phyloP scores from a whole-genome alignment of 2,888 invertebrate species.

The Melinopterus prodromus region DNA sequence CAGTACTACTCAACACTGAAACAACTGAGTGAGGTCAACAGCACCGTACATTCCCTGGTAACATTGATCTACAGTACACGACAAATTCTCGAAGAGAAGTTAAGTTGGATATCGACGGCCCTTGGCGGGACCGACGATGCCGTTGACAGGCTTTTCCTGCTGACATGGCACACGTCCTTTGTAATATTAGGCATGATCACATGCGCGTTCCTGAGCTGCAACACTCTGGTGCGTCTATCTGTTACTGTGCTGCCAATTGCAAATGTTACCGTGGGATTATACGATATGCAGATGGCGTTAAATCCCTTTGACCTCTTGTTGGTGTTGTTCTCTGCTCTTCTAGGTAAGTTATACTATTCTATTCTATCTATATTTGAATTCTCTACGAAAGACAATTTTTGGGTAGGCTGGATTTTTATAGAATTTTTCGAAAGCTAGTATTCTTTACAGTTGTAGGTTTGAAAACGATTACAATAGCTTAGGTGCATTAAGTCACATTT shows the following conservation, averaged over 20 bases:
- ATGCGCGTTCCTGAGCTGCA: slow-evolving; percentile 56
- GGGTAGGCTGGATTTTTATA: no score
- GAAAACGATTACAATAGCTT: no score
- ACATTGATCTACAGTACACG: slow-evolving; percentile 54
- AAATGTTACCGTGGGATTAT: slow-evolving; percentile 54
- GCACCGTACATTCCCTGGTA: slow-evolving; percentile 60
- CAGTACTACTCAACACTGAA: slow-evolving; percentile 63
- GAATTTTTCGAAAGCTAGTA: no score
- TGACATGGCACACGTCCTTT: slow-evolving; percentile 55
- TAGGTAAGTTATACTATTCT: slow-evolving; percentile 26
- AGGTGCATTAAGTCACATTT: no score
- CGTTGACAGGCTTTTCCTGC: slow-evolving; percentile 54
- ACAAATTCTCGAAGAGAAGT: slow-evolving; percentile 54
- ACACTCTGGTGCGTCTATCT: slow-evolving; percentile 49
- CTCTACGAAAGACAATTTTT: neutral
- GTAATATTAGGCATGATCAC: slow-evolving; percentile 55
- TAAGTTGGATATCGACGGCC: slow-evolving; percentile 55
- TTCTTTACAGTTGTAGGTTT: no score
- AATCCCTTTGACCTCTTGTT: slow-evolving; percentile 41
- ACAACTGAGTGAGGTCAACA: slow-evolving; percentile 62
- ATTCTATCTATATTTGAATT: neutral
- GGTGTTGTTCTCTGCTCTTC: slow-evolving; percentile 17
- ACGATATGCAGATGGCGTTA: slow-evolving; percentile 49
- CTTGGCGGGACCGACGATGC: slow-evolving; percentile 58
- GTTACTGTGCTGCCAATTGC: slow-evolving; percentile 53